A percentile compares a stretch with the other conserved stretches of the same genome.
These are phyloP conservation scores for Meandrusa payeni DNA, from an alignment of 2,888 invertebrate species.

Conservation along the genomic window DNA sequence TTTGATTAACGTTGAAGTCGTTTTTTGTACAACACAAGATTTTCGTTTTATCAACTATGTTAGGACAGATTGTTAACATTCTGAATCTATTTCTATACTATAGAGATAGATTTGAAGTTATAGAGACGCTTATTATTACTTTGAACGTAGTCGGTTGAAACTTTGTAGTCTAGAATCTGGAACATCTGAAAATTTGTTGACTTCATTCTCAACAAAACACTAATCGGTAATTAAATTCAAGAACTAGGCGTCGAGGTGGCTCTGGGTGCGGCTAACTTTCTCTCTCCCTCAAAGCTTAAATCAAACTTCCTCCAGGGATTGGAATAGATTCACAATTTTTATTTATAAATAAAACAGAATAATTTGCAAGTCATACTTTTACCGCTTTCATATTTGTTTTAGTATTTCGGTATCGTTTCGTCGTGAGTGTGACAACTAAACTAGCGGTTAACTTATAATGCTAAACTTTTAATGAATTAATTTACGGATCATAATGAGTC, in stretches of 20 bases:
- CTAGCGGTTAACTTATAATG: too few species aligned
- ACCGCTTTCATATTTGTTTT: not conserved
- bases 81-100: too few species aligned
- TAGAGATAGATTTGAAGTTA: too few species aligned
- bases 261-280: constrained; percentile 1
- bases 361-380: not conserved
- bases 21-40: too few species aligned
- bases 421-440: too few species aligned
- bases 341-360: not conserved
- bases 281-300: not conserved
- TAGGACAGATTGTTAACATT: too few species aligned
- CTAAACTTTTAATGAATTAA: too few species aligned
- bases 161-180: not conserved
- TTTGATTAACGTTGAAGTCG: too few species aligned
- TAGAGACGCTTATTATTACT: not conserved
- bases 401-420: too few species aligned
- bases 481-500: too few species aligned
- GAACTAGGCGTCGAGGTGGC: constrained; percentile 9
- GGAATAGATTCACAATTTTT: not conserved
- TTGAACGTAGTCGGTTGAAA: not conserved
- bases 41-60: too few species aligned
- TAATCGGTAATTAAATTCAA: constrained; percentile 14
- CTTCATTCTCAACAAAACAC: constrained; percentile 8
- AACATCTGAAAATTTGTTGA: constrained; percentile 10
- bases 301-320: not conserved